Percentiles rank a stretch among this genome's conserved stretches.
Evolutionary conservation across 2,113 vertebrate genomes (phyloP).

Genomic region (Phyllostomus hastatus): DNA sequence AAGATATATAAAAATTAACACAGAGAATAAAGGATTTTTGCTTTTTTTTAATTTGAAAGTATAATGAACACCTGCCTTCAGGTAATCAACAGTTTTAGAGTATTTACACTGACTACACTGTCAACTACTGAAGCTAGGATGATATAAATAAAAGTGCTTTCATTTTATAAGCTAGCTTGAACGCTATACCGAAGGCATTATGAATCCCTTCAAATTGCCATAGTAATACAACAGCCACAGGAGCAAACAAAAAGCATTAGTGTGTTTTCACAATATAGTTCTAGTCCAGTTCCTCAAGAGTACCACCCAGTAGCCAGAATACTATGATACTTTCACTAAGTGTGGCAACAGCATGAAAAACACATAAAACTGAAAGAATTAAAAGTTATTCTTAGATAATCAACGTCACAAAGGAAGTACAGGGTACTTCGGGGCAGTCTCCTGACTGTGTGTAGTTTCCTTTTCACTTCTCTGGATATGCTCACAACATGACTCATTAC

Average conservation of each 20-base stretch:
- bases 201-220: neutral
- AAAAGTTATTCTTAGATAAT: neutral
- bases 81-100: neutral
- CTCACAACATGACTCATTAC: neutral
- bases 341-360: neutral
- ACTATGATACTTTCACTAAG: neutral
- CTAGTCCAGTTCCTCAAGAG: neutral
- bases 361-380: neutral
- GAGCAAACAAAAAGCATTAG: neutral
- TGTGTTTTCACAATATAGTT: neutral
- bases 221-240: neutral
- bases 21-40: neutral
- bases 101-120: neutral
- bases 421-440: neutral
- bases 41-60: neutral
- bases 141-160: neutral
- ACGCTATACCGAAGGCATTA: neutral
- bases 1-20: conserved; percentile 11
- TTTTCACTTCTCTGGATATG: neutral
- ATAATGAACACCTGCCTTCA: neutral
- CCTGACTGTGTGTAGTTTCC: neutral
- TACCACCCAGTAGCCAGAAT: neutral
- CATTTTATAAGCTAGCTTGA: neutral
- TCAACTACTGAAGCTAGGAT: neutral
- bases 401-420: neutral